These are phyloP conservation scores for Cynopterus sphinx DNA, from an alignment of 2,797 vertebrate species.

Conservation along the genomic window DNA sequence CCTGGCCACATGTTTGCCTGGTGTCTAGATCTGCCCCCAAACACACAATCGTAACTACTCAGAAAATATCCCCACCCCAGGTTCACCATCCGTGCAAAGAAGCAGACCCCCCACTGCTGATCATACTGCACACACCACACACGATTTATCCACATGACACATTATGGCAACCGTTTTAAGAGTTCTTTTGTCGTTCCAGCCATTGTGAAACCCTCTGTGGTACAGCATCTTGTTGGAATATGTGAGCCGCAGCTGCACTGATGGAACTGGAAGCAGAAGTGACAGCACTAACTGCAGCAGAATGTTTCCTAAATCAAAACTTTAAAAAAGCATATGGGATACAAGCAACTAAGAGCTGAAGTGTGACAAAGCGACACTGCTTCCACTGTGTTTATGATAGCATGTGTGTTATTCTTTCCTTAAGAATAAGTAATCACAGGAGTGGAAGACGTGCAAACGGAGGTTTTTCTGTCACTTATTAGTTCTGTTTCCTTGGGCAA, in stretches of 20 bases:
- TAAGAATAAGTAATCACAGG: neutral
- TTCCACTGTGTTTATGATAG: neutral
- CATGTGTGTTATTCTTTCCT: neutral
- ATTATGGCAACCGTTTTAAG: neutral
- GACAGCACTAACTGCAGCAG: neutral
- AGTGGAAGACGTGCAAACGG: neutral
- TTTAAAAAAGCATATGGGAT: neutral
- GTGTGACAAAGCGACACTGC: neutral
- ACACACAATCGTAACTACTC: neutral
- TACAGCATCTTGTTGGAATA: neutral
- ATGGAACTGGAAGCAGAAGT: neutral
- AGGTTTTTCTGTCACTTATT: neutral
- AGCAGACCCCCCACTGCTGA: neutral
- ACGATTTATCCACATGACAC: neutral
- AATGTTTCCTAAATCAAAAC: neutral
- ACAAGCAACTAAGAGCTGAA: neutral
- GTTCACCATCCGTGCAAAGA: neutral
- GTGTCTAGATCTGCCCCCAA: neutral
- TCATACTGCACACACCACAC: neutral
- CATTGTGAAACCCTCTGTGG: neutral
- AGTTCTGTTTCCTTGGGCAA: neutral
- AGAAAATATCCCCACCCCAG: neutral
- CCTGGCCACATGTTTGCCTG: neutral
- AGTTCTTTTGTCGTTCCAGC: neutral
- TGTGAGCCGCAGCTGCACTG: neutral